Base-by-base conservation (phyloP, 2,888 invertebrate genomes). In the Junonia oenone region DNA sequence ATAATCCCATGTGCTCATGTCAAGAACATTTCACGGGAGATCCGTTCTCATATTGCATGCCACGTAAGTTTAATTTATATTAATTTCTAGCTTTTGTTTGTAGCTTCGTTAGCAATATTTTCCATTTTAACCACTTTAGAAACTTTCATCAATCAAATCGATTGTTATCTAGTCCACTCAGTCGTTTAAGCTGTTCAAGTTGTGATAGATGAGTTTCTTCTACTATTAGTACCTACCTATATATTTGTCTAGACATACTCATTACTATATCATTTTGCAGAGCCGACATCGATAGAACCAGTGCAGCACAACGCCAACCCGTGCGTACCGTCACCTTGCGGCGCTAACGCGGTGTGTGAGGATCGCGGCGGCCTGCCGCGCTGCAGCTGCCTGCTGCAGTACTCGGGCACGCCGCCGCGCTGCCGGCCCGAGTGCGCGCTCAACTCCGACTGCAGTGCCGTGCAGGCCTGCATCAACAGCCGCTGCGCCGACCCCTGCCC, bases 1-100 rank as follows among this genome's bases (percentile, higher is more conserved):
- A 97, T 72, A 95, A 95, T 73, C 96, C 97, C 1, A 92, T 95
- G 63, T 96, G 96, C 74, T 93, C 93, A 15, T 96, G 96, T 73
- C 92, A 93, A 61, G 81, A 92, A 13, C 92, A 93, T 50, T 93
- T 91, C 68, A 94, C 94, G 11, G 96, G 96, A n/a, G 95, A 96
- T 91, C 94, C 96, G 2, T 95, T 96, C 73, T 92, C 82, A 8
- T 83, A 84, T 64, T 91, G 90, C 90, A 40, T 91, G 82, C 76
- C 93, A 90, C 71, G 90, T 90, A 75, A 78, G 78, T 74, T 22
- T 2, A 22, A 3, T 22, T 22, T 5, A 22, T 22, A 22, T 22
- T 22, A n/a, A n/a, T n/a, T n/a, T n/a, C n/a, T n/a, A n/a, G n/a
- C n/a, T n/a, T n/a, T n/a, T n/a, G n/a, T n/a, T n/a, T n/a, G n/a